A percentile compares a stretch with the other conserved stretches of the same genome.
Evolutionary conservation across 2,888 invertebrate genomes (phyloP).

Genomic region (Coremacera marginata): DNA sequence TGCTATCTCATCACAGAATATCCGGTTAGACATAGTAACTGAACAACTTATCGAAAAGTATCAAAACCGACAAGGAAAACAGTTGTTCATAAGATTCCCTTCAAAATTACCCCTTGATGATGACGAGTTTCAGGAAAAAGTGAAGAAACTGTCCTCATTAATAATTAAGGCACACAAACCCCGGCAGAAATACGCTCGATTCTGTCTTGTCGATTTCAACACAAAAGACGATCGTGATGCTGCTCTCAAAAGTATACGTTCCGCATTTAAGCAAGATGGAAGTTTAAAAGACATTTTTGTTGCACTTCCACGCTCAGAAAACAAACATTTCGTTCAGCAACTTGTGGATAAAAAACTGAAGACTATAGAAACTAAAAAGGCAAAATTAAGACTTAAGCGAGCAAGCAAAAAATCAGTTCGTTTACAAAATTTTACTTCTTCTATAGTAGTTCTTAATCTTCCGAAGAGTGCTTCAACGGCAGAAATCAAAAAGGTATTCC

Average conservation of each 20-base stretch:
- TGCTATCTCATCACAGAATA: constrained; percentile 44
- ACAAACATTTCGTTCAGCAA: constrained; percentile 56
- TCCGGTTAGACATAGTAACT: constrained; percentile 48
- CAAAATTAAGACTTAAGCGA: constrained; percentile 55
- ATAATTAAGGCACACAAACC: constrained; percentile 57
- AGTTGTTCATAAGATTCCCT: constrained; percentile 61
- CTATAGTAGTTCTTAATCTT: constrained; percentile 60
- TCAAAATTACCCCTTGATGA: constrained; percentile 56
- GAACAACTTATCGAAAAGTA: constrained; percentile 55
- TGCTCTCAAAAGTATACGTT: constrained; percentile 49
- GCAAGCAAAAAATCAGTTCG: constrained; percentile 51
- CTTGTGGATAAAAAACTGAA: constrained; percentile 57
- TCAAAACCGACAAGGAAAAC: constrained; percentile 57
- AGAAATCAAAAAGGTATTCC: constrained; percentile 59
- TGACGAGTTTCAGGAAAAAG: constrained; percentile 54
- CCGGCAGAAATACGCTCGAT: constrained; percentile 63
- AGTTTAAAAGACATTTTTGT: constrained; percentile 54
- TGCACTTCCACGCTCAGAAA: constrained; percentile 60
- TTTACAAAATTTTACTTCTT: constrained; percentile 56
- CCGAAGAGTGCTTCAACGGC: constrained; percentile 56
- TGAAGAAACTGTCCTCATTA: constrained; percentile 55
- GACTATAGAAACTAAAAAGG: constrained; percentile 55
- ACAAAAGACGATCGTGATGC: constrained; percentile 57
- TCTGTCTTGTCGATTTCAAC: constrained; percentile 61
- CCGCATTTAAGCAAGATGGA: constrained; percentile 44